These are phyloP conservation scores for Ciconia maguari DNA, from an alignment of 2,113 vertebrate species.

Conservation along the genomic window DNA sequence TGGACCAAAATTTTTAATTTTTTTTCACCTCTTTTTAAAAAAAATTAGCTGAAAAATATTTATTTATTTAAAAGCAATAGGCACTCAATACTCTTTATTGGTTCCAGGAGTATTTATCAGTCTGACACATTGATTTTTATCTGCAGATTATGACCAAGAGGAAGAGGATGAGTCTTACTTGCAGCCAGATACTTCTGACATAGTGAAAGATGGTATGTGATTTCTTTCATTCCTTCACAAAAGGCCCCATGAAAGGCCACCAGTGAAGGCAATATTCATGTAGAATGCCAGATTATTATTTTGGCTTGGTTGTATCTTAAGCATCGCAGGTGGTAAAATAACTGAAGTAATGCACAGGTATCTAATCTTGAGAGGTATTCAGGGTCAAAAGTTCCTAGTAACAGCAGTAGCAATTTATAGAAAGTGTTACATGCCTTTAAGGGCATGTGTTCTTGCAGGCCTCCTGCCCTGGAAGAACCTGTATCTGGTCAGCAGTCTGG, in stretches of 20 bases:
- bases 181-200: slow-evolving; percentile 77
- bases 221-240: background rate
- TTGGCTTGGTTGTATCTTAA: background rate
- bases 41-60: background rate
- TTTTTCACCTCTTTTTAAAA: background rate
- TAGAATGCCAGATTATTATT: background rate
- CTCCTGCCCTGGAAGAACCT: background rate
- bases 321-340: background rate
- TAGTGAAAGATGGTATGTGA: slow-evolving; percentile 67
- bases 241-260: background rate
- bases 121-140: slow-evolving; percentile 1
- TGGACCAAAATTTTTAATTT: background rate
- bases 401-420: background rate
- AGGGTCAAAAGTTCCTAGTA: background rate
- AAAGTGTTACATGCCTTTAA: background rate
- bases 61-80: background rate
- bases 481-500: background rate
- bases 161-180: slow-evolving; percentile 89
- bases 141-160: slow-evolving; percentile 82
- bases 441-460: background rate
- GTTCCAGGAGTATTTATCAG: background rate
- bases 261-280: background rate
- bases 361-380: background rate
- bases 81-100: background rate
- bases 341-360: background rate